These are phyloP conservation scores for Pomacea canaliculata DNA, from an alignment of 2,888 invertebrate genomes.

Conservation along the genomic window DNA sequence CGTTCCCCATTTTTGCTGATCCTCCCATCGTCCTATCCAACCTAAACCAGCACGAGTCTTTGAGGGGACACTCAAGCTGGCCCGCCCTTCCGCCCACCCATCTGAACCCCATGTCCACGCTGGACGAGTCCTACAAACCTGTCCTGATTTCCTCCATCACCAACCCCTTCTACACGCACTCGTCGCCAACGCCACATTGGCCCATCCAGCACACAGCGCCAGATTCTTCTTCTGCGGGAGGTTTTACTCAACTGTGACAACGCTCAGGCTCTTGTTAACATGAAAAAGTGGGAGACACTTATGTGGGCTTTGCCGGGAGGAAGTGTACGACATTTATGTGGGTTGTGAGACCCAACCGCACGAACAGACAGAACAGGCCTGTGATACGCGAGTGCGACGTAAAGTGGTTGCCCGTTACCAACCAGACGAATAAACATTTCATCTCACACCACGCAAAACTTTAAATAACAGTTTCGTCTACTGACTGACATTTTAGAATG, in stretches of 20 bases:
- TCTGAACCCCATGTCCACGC: slow-evolving; percentile 2
- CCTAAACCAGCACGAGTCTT: slow-evolving; percentile 44
- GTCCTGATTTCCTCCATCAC: slow-evolving; percentile 50
- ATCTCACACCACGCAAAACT: no score
- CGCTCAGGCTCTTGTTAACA: no score
- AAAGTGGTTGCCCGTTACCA: no score
- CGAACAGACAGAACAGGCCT: no score
- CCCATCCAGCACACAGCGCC: not conserved
- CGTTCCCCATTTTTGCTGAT: slow-evolving; percentile 56
- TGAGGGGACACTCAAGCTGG: slow-evolving; percentile 43
- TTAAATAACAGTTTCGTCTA: no score
- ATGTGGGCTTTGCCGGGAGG: no score
- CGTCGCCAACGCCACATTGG: slow-evolving; percentile 29
- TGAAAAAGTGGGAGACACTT: no score
- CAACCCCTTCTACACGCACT: slow-evolving; percentile 51
- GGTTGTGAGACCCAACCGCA: no score
- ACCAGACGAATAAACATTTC: no score
- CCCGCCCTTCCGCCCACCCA: slow-evolving; percentile 27
- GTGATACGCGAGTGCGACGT: no score
- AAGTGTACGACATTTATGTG: no score
- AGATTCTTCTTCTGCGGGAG: slow-evolving; percentile 1
- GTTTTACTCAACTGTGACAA: slow-evolving; percentile 12
- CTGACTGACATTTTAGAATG: no score
- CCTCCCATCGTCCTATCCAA: slow-evolving; percentile 53
- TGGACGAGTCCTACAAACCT: slow-evolving; percentile 53